Conservation (phyloP, 2,113 vertebrate genomes). For the Cyprinus carpio region DNA sequence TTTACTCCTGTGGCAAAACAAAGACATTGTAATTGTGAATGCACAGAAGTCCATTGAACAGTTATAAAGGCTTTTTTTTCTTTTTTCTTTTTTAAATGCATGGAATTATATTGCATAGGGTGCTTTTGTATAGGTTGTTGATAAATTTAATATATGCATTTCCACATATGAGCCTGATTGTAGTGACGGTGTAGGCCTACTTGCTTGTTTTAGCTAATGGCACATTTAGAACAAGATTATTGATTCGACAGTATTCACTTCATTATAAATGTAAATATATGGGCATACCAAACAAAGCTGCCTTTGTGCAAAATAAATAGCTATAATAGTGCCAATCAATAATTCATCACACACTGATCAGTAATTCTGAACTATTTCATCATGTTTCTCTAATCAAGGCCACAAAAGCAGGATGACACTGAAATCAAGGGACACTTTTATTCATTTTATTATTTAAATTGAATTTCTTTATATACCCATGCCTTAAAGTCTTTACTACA, state of each 20-base stretch:
- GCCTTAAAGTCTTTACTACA: neutral
- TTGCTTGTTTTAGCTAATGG: constrained; percentile 69
- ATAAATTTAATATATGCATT: constrained; percentile 69
- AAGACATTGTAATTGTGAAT: neutral
- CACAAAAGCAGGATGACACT: neutral
- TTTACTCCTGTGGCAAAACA: neutral
- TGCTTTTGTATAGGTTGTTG: constrained; percentile 49
- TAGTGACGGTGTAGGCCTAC: constrained; percentile 58
- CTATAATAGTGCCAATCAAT: constrained; percentile 15
- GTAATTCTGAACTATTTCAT: constrained; percentile 8
- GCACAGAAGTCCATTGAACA: neutral
- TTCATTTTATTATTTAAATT: no score
- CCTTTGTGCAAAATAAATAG: constrained; percentile 27
- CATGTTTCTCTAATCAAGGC: neutral
- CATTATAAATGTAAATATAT: constrained; percentile 64
- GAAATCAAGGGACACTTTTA: neutral
- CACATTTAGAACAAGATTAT: constrained; percentile 69
- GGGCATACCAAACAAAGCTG: constrained; percentile 58
- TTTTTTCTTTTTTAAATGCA: neutral
- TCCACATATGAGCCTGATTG: constrained; percentile 63
- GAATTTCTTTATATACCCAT: neutral
- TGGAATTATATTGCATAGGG: neutral
- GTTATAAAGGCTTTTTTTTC: neutral
- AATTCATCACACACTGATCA: constrained; percentile 22
- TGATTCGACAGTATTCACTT: constrained; percentile 61